These are phyloP conservation scores for Sphecodes monilicornis DNA, from an alignment of 2,888 invertebrate genomes.

Conservation along the genomic window DNA sequence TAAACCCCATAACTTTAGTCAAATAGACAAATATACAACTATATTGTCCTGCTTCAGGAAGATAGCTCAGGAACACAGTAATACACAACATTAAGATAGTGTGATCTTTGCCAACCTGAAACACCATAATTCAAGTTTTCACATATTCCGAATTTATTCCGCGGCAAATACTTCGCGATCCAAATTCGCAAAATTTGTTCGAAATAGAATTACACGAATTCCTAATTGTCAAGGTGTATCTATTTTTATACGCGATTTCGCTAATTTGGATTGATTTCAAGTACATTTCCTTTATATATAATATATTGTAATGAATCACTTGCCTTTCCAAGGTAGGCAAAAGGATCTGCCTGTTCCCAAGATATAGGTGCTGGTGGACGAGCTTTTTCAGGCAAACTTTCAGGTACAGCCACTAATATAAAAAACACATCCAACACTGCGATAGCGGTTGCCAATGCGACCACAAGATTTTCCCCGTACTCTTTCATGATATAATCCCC, in stretches of 20 bases:
- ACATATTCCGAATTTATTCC: neutral
- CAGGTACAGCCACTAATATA: slow-evolving; percentile 98
- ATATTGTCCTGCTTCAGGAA: slow-evolving; percentile 99
- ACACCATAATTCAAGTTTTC: slow-evolving; percentile 25
- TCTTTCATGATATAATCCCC: slow-evolving; percentile 95
- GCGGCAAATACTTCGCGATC: neutral
- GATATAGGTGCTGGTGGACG: slow-evolving; percentile 92
- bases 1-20: slow-evolving; percentile 98
- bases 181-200: neutral
- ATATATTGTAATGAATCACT: slow-evolving; percentile 68
- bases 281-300: slow-evolving; percentile 26
- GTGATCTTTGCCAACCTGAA: slow-evolving; percentile 95
- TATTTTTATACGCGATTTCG: slow-evolving; percentile 35
- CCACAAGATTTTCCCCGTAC: slow-evolving; percentile 90
- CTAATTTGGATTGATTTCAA: slow-evolving; percentile 48
- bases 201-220: slow-evolving; percentile 31
- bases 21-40: slow-evolving; percentile 99
- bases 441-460: slow-evolving; percentile 97
- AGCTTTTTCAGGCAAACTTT: slow-evolving; percentile 98
- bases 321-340: slow-evolving; percentile 88
- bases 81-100: slow-evolving; percentile 98
- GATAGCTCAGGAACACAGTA: slow-evolving; percentile 98
- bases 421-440: slow-evolving; percentile 99
- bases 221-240: slow-evolving; percentile 12
- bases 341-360: slow-evolving; percentile 99